These are phyloP conservation scores for Dascyllus trimaculatus DNA, from an alignment of 2,113 vertebrate species.

Conservation along the genomic window DNA sequence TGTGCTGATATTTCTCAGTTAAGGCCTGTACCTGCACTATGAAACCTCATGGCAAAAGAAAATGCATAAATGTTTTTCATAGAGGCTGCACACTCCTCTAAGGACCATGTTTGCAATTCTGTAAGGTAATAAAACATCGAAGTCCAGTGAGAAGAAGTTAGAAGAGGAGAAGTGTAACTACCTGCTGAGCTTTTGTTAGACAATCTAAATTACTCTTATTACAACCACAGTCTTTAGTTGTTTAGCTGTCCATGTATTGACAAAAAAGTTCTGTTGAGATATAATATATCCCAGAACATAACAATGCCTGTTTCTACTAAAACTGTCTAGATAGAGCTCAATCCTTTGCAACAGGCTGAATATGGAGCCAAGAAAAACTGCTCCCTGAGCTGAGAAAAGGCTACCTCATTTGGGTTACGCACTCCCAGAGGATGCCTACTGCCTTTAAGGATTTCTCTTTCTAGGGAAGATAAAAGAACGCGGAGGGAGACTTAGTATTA, in stretches of 20 bases:
- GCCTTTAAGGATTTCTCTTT: conserved; percentile 75
- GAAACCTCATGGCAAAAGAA: too few relatives aligned
- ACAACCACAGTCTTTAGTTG: too few relatives aligned
- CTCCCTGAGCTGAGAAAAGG: conserved; percentile 55
- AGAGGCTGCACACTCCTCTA: too few relatives aligned
- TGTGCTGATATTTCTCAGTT: background rate
- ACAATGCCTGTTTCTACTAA: background rate
- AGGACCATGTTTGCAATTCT: too few relatives aligned
- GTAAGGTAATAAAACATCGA: too few relatives aligned
- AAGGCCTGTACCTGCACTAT: too few relatives aligned
- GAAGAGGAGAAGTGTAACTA: too few relatives aligned
- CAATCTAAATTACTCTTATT: too few relatives aligned
- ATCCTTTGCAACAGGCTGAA: conserved; percentile 49
- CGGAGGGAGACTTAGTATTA: conserved; percentile 46
- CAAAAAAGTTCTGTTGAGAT: conserved; percentile 3
- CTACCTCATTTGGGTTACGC: conserved; percentile 76
- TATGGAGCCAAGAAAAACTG: conserved; percentile 51
- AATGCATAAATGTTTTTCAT: too few relatives aligned
- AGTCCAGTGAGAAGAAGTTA: too few relatives aligned
- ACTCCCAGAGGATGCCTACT: conserved; percentile 61
- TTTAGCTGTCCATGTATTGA: background rate
- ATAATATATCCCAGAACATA: background rate
- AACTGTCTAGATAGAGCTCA: conserved; percentile 23
- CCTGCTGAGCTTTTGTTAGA: too few relatives aligned
- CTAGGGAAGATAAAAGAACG: conserved; percentile 67